Base-by-base conservation (phyloP, 1,140 invertebrate species). In the Diorhabda carinulata region DNA sequence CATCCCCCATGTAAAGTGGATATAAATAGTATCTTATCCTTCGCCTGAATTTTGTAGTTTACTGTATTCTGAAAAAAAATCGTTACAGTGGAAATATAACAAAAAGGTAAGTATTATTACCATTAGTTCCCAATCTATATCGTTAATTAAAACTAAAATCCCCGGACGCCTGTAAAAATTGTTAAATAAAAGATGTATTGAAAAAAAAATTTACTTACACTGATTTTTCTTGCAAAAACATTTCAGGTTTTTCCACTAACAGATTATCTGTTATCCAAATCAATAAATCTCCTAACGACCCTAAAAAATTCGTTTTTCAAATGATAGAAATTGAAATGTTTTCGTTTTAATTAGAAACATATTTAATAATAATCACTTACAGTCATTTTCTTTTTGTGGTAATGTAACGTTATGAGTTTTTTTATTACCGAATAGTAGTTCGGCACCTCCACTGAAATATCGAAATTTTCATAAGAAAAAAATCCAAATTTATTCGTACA, bases 71-170 rank as follows among this genome's bases (percentile, higher is more conserved):
- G 64, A 68, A 73, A 76, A 97, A 7, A 59, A 61, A 60, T 66
- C 41, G 44, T 61, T 45, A 69, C 10, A 52, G 45, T 6, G 52
- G 5, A 8, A 40, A 6, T 9, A 47, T 0, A 65, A 60, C 4
- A 25, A 41, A 57, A 25, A 8, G 57, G 25, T 44, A 47, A 62
- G 25, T 67, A 44, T 64, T 57, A 82, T 85, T 84, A 92, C 91
- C 78, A 91, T 78, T 42, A 98, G 81, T 83, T 98, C 95, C 95
- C 95, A 98, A 80, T 98, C 96, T 1, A 89, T 85, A 75, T 97
- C 95, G 79, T 98, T 98, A 5, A 98, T 87, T 3, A 98, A 81
- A 3, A 98, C 94, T 47, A 98, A 82, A 74, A 98, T 97, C 52
- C 96, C 96, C 5, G 95, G 95, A 67, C 95, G 84, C 41, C 94